These are phyloP conservation scores for Dynastes tityus DNA, from an alignment of 2,888 invertebrate genomes.

Conservation along the genomic window DNA sequence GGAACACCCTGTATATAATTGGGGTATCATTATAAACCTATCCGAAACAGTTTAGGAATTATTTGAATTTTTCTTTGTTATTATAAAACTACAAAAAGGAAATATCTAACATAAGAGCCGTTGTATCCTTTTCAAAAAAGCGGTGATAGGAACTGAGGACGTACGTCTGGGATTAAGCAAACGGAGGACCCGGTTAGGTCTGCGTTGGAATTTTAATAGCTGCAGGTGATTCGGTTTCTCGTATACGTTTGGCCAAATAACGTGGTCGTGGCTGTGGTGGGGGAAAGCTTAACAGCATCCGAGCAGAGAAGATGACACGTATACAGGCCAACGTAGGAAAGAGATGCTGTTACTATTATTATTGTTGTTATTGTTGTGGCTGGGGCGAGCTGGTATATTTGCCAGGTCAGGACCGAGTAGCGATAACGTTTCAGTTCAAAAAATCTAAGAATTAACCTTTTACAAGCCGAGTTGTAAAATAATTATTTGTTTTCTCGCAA, in stretches of 20 bases:
- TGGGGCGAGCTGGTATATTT: not conserved
- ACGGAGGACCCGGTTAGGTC: constrained; percentile 18
- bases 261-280: not conserved
- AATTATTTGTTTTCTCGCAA: too few relatives aligned
- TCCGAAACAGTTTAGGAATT: too few relatives aligned
- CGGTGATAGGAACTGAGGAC: not conserved
- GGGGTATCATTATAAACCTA: too few relatives aligned
- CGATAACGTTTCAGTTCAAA: not conserved
- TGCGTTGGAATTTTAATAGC: constrained; percentile 44
- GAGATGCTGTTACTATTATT: constrained; percentile 14
- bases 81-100: too few relatives aligned
- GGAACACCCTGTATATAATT: too few relatives aligned
- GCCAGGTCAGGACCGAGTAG: not conserved
- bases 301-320: not conserved
- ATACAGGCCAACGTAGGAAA: not conserved
- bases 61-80: too few relatives aligned
- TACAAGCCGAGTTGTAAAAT: too few relatives aligned
- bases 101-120: too few relatives aligned
- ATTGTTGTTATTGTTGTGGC: constrained; percentile 9
- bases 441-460: too few relatives aligned
- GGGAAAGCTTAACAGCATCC: not conserved
- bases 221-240: constrained; percentile 40
- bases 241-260: constrained; percentile 21
- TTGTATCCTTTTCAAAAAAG: not conserved
- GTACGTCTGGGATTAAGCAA: constrained; percentile 19